A percentile compares a stretch with the other conserved stretches of the same genome.
Conservation (phyloP, 2,888 invertebrate species). For the Chromoteleia sp. region DNA sequence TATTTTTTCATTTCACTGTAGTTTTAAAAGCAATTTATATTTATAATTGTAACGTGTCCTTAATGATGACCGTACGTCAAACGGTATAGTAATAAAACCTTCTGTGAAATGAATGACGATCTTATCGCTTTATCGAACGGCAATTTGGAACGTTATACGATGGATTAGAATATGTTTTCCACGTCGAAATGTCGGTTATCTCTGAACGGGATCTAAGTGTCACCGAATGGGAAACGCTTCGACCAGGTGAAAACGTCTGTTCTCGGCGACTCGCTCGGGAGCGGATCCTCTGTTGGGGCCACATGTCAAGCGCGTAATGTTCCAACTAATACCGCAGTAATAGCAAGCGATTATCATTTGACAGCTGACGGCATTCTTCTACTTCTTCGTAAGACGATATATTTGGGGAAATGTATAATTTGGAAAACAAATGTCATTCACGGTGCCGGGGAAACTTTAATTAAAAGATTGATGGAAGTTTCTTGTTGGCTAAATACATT, state of each 20-base stretch:
- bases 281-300: conserved; percentile 17
- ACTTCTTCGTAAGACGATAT: conserved; percentile 24
- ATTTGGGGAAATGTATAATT: conserved; percentile 13
- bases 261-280: conserved; percentile 8
- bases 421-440: conserved; percentile 7
- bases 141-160: conserved; percentile 7
- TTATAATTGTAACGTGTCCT: too few species aligned
- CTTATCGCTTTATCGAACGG: background rate
- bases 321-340: conserved; percentile 35
- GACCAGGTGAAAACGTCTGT: conserved; percentile 51
- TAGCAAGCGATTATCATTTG: conserved; percentile 39
- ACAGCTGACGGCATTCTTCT: conserved; percentile 43
- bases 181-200: conserved; percentile 18
- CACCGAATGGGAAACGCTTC: conserved; percentile 4
- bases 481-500: too few species aligned
- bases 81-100: too few species aligned
- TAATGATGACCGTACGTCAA: too few species aligned
- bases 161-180: conserved; percentile 13
- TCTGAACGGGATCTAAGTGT: conserved; percentile 16
- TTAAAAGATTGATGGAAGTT: background rate
- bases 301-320: conserved; percentile 17
- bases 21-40: too few species aligned
- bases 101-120: background rate
- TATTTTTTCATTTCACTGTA: too few species aligned
- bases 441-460: background rate